Evolutionary conservation across 2,113 vertebrate species (phyloP), one percentile per base, ranked within the genome.

Genomic region (Microtus montanus): DNA sequence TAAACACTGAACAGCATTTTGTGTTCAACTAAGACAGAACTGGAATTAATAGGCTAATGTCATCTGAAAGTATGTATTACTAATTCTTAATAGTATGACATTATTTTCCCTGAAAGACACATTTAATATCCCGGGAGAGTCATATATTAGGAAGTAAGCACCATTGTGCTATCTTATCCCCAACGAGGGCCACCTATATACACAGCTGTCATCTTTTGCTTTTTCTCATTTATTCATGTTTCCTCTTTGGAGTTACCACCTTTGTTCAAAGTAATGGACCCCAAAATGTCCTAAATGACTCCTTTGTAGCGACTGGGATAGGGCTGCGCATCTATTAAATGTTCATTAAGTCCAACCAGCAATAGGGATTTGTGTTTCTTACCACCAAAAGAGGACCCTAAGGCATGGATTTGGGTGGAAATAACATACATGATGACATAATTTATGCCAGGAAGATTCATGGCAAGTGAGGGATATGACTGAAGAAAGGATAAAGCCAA

Each of bases 1-100:
- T 20, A 92, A 97, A 96, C 52, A 95, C 86, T 78, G 1, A 97
- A 77, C n/a, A 91, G 91, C 44, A 94, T 96, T 97, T 54, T 96
- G 88, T 96, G 87, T 74, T 98, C 88, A 97, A 95, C 86, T 30
- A 64, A 93, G 83, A 93, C 77, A 95, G 35, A 80, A 75, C 75
- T 87, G 92, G 38, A 80, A 94, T 95, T 96, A 96, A 96, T 96
- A 89, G 75, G 70, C 63, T 47, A 97, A 85, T 93, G 68, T 58
- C 79, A 82, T 92, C 89, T 26, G n/a, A 93, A 86, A 91, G 91
- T 90, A 30, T 52, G 58, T 83, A 24, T 93, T 91, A 93, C 96
- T 96, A 95, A 96, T 94, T 95, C 70, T 93, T 96, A 97, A 80
- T 68, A 12, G 71, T 52, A 77, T 92, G 20, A 78, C 33, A 93